phyloP scores from a whole-genome alignment of 2,113 vertebrate species.

The Bos javanicus region DNA sequence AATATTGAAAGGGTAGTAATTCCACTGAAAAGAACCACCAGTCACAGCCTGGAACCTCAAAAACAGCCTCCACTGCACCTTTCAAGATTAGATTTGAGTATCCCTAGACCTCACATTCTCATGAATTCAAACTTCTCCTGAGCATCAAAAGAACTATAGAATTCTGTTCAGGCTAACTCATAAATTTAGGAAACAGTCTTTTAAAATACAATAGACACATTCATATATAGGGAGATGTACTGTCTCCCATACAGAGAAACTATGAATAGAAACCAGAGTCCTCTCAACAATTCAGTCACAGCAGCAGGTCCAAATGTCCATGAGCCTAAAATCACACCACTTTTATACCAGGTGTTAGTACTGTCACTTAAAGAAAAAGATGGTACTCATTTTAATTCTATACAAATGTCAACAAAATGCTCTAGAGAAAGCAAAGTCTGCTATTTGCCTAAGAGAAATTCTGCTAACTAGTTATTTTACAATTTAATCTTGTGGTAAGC shows the following conservation, averaged over 20 bases:
- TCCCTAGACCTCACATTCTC: background rate
- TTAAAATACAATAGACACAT: slow-evolving; percentile 1
- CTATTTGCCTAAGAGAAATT: background rate
- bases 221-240: background rate
- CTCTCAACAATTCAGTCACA: background rate
- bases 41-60: background rate
- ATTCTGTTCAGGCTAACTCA: background rate
- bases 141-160: background rate
- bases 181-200: background rate
- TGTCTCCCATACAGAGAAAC: background rate
- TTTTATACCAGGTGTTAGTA: background rate
- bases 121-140: background rate
- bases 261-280: background rate
- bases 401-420: background rate
- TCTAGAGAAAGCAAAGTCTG: background rate
- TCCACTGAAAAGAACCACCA: background rate
- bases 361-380: background rate
- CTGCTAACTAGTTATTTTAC: background rate
- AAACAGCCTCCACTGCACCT: background rate
- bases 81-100: background rate
- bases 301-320: background rate
- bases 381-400: background rate
- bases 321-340: background rate
- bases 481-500: background rate
- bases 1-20: background rate